Evolutionary conservation across 1,140 invertebrate genomes (phyloP).

Genomic region (Atta texana): DNA sequence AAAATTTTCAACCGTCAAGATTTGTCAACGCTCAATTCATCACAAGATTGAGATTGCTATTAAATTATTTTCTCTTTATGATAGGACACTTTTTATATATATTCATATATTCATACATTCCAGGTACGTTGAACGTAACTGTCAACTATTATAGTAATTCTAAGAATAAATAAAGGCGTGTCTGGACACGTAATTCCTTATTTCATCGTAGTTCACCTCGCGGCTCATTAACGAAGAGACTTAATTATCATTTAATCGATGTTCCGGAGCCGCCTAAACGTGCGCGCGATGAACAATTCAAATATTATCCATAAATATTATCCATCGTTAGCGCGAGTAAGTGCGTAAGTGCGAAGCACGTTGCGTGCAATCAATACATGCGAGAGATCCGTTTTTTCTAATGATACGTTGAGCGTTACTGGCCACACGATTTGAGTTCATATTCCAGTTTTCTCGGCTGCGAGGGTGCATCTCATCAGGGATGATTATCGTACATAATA

Average conservation of each 20-base stretch:
- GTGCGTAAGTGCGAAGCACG: background rate
- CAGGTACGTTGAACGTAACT: conserved; percentile 83
- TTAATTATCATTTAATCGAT: conserved; percentile 38
- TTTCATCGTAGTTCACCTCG: background rate
- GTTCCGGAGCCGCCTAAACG: background rate
- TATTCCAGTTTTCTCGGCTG: conserved; percentile 26
- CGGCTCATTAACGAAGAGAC: conserved; percentile 47
- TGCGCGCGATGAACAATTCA: conserved; percentile 8
- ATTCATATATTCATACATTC: conserved; percentile 49
- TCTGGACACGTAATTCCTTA: conserved; percentile 28
- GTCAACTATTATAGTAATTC: conserved; percentile 74
- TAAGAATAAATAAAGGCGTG: conserved; percentile 68
- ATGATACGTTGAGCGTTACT: background rate
- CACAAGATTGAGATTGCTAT: background rate
- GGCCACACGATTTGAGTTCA: background rate
- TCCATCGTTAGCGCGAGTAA: background rate
- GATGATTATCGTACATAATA: conserved; percentile 36
- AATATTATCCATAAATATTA: background rate
- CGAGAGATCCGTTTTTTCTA: background rate
- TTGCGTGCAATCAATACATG: conserved; percentile 9
- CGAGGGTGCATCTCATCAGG: conserved; percentile 2
- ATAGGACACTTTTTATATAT: background rate
- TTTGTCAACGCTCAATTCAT: background rate
- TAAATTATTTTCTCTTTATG: background rate
- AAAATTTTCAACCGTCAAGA: background rate